Evolutionary conservation across 53 echinoderm and acorn worm species (phyloP).

Genomic region (Arbacia lixula): DNA sequence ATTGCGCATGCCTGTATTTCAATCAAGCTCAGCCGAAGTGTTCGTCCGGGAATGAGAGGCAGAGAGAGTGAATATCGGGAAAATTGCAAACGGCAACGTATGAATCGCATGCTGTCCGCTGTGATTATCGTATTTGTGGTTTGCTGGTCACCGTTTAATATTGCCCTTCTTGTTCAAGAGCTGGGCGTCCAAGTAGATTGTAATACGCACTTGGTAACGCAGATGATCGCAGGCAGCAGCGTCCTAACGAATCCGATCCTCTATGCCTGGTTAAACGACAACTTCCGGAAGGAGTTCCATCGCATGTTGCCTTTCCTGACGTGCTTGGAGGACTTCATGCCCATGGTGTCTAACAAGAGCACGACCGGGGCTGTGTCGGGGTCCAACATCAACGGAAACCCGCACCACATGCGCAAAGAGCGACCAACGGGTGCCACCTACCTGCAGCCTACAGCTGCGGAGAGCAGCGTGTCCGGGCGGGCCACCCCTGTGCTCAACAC

Average conservation of each 20-base stretch:
- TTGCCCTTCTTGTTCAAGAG: slow-evolving; percentile 63
- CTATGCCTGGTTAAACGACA: slow-evolving; percentile 95
- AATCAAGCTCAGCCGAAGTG: slow-evolving; percentile 76
- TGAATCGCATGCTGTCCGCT: slow-evolving; percentile 89
- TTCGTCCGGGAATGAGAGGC: slow-evolving; percentile 78
- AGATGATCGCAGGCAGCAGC: slow-evolving; percentile 74
- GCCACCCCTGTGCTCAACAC: slow-evolving; percentile 56
- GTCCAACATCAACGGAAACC: slow-evolving; percentile 67
- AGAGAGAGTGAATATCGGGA: slow-evolving; percentile 80
- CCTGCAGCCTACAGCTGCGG: slow-evolving; percentile 71
- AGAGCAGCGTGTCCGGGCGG: slow-evolving; percentile 49
- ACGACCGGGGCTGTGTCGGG: slow-evolving; percentile 68
- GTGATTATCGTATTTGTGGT: slow-evolving; percentile 83
- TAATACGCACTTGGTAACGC: slow-evolving; percentile 38
- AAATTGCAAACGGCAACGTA: slow-evolving; percentile 74
- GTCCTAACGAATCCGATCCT: slow-evolving; percentile 81
- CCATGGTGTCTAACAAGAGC: slow-evolving; percentile 56
- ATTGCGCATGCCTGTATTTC: slow-evolving; percentile 86
- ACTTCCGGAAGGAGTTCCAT: slow-evolving; percentile 92
- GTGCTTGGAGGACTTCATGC: slow-evolving; percentile 65
- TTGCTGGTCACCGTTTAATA: slow-evolving; percentile 84
- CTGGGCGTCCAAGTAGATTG: slow-evolving; percentile 16
- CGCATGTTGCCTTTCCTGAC: slow-evolving; percentile 80
- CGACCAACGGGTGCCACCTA: slow-evolving; percentile 74
- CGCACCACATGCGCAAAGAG: slow-evolving; percentile 64